Conservation (phyloP, 2,113 vertebrate species). For the Vombatus ursinus region DNA sequence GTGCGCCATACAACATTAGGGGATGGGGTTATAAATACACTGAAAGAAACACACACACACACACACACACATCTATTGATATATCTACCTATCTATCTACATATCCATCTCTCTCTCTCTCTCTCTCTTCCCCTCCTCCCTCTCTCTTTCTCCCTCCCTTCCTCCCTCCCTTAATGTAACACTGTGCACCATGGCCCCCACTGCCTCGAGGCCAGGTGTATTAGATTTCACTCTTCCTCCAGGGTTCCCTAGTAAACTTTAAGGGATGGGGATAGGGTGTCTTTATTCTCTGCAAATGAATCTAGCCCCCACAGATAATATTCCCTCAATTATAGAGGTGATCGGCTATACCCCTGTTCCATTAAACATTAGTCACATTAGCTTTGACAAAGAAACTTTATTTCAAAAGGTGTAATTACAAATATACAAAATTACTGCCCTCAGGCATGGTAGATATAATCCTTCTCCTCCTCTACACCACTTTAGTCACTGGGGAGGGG, state of each 20-base stretch:
- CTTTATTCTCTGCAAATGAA: neutral
- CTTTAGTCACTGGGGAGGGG: neutral
- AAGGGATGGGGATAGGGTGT: neutral
- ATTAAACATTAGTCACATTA: neutral
- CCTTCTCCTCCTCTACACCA: neutral
- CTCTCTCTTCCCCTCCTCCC: too few relatives aligned
- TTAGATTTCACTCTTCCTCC: neutral
- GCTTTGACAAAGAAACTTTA: neutral
- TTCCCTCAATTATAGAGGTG: neutral
- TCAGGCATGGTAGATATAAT: neutral
- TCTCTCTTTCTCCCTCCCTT: too few relatives aligned
- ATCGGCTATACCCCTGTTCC: neutral
- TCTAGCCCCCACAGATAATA: neutral
- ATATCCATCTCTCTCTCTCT: too few relatives aligned
- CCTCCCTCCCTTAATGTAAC: too few relatives aligned
- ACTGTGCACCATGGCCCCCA: neutral
- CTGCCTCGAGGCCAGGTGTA: neutral
- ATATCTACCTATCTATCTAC: too few relatives aligned
- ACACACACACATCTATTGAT: too few relatives aligned
- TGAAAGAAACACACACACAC: neutral
- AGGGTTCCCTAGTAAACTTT: neutral
- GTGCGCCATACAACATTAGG: neutral
- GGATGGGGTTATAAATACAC: neutral
- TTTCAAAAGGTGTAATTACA: neutral
- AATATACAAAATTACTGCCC: neutral